A percentile compares a stretch with the other conserved stretches of the same genome.
Conservation (phyloP, 2,888 invertebrate genomes). For the Amphipyra berbera region DNA sequence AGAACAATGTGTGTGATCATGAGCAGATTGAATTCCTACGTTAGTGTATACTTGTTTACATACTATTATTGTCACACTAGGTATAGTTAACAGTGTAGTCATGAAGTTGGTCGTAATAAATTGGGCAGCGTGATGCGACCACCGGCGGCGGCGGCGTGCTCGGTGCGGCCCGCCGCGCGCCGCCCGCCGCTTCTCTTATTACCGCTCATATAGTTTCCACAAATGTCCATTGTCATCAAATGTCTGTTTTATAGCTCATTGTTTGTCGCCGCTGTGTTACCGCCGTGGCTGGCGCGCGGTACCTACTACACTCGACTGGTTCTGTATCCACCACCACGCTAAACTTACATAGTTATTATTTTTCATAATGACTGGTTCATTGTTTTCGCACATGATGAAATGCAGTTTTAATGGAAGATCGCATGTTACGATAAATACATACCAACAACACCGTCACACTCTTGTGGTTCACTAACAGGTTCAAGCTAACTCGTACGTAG, state of each 20-base stretch:
- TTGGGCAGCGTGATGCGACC: not conserved
- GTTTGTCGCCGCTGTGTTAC: conserved; percentile 5
- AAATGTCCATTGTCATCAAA: conserved; percentile 14
- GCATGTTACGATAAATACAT: not conserved
- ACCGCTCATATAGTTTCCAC: conserved; percentile 6
- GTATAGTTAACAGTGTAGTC: not conserved
- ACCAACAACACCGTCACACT: not conserved
- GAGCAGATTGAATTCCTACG: too few relatives aligned
- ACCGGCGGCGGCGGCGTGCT: too few relatives aligned
- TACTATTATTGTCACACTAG: too few relatives aligned
- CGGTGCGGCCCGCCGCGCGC: not conserved
- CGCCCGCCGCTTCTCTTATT: conserved; percentile 2
- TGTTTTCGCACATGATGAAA: not conserved
- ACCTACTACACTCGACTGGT: not conserved
- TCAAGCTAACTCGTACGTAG: too few relatives aligned
- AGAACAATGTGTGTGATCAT: too few relatives aligned
- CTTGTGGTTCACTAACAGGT: not conserved
- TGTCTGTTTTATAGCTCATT: conserved; percentile 29
- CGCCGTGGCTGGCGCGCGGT: not conserved
- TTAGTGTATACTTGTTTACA: too few relatives aligned
- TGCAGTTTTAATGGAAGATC: not conserved
- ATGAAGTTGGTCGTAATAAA: not conserved
- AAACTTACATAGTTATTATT: not conserved
- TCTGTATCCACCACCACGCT: not conserved
- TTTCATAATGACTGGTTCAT: conserved; percentile 1